Conservation (phyloP, 2,888 invertebrate genomes). For the Hetaerina titia region DNA sequence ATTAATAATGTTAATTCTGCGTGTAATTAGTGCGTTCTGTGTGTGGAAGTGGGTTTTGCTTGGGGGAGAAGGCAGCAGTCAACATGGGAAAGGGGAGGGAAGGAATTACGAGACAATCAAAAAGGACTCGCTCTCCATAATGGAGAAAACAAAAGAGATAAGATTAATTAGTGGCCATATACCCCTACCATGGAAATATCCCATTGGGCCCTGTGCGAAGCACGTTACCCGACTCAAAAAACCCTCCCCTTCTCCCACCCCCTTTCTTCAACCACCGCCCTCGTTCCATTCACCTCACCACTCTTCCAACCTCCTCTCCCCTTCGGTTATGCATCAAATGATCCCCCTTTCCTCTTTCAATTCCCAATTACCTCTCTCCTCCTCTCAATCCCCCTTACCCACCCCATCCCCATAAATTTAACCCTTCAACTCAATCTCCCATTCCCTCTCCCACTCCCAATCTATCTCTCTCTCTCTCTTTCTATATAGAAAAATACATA, state of each 20-base stretch:
- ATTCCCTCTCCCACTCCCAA: neutral
- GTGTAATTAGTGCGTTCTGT: neutral
- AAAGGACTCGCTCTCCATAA: neutral
- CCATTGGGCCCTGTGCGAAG: neutral
- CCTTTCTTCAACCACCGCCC: neutral
- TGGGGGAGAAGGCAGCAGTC: neutral
- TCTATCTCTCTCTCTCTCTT: neutral
- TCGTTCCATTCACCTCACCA: neutral
- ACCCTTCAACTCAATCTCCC: neutral
- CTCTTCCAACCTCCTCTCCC: neutral
- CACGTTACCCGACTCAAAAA: neutral
- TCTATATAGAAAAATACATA: no score
- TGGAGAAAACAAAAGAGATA: conserved; percentile 12
- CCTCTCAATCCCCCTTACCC: conserved; percentile 26
- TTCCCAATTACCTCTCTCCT: conserved; percentile 42
- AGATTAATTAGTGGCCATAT: conserved; percentile 32
- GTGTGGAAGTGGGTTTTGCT: neutral
- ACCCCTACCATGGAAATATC: conserved; percentile 1
- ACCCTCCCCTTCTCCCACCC: neutral
- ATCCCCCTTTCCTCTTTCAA: conserved; percentile 13
- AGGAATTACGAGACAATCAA: neutral
- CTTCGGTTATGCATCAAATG: neutral
- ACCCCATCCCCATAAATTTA: conserved; percentile 10
- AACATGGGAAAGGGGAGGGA: neutral
- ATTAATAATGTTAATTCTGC: conserved; percentile 14